phyloP scores from a whole-genome alignment of 2,888 invertebrate genomes.

The Iselma pallidipennis region DNA sequence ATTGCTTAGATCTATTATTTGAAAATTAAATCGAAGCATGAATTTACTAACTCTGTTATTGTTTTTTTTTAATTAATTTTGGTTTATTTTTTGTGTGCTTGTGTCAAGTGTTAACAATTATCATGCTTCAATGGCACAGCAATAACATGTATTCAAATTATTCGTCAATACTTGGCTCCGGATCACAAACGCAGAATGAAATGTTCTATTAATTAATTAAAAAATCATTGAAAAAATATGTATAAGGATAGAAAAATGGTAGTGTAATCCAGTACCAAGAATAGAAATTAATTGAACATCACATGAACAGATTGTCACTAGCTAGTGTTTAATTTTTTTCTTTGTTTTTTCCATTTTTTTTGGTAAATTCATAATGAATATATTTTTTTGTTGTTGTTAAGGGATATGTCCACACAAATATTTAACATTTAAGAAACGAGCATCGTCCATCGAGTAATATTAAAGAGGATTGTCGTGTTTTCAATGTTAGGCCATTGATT shows the following conservation, averaged over 20 bases:
- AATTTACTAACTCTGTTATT: background rate
- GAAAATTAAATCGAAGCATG: constrained; percentile 17
- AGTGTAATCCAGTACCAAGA: constrained; percentile 12
- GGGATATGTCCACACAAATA: constrained; percentile 49
- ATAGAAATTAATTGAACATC: constrained; percentile 39
- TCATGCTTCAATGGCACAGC: constrained; percentile 39
- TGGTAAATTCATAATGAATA: background rate
- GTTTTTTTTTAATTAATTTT: background rate
- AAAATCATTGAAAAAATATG: background rate
- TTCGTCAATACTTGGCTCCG: constrained; percentile 8
- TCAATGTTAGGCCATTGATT: constrained; percentile 57
- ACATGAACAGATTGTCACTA: constrained; percentile 55
- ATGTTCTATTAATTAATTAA: too few relatives aligned
- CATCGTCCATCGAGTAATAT: constrained; percentile 38
- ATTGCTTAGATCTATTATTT: constrained; percentile 20
- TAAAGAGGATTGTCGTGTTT: constrained; percentile 55
- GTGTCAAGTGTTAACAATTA: constrained; percentile 30
- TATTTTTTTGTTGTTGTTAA: constrained; percentile 11
- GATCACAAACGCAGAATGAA: constrained; percentile 4
- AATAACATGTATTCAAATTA: constrained; percentile 38
- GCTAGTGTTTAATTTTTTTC: constrained; percentile 38
- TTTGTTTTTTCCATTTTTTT: background rate
- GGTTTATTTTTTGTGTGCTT: background rate
- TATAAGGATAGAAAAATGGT: background rate
- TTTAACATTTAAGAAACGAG: constrained; percentile 38